Base-by-base conservation (phyloP, 2,113 vertebrate species). In the Leptodactylus fuscus region DNA sequence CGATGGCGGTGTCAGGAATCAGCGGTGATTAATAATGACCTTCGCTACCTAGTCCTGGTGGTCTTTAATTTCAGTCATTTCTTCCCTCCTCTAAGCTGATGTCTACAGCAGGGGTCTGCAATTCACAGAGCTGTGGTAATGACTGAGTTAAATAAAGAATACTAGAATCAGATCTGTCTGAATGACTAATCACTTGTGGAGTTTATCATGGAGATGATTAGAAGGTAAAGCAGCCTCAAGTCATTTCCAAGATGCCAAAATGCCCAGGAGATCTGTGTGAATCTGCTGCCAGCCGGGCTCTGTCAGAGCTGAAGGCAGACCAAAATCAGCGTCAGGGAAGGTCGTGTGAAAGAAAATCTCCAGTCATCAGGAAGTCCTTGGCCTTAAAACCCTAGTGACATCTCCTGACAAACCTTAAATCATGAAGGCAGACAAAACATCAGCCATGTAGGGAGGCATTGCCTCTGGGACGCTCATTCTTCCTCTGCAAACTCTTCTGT, bases 241-340 rank as follows among this genome's bases (percentile, higher is more conserved):
- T 91, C 89, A 87, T 90, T 88, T 90, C 81, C 91, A 91, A 93
- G 95, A 97, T 96, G 95, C 94, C 94, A 94, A 92, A 97, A 97
- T 95, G 94, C 96, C 96, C 96, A 93, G 94, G 96, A 95, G 95
- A 96, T 93, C 91, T 87, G 87, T 91, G 91, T 92, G 95, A 94
- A 89, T 94, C 95, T 94, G 93, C 89, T 92, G 92, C 91, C 93
- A 93, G 93, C 92, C 93, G 91, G 92, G 89, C 90, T 87, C 89
- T 90, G 90, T 89, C 91, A 87, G 87, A 89, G 82, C 92, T 92
- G 93, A 93, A 94, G 94, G 92, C 94, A 92, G 91, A 91, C 90
- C 89, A 86, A 88, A 91, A 92, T 94, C 93, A 92, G 89, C 91
- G 58, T 83, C 88, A 85, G 87, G 65, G 89, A 91, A 91, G 92